These are phyloP conservation scores for Rhinatrema bivittatum DNA, from an alignment of 2,797 vertebrate species.

Conservation along the genomic window DNA sequence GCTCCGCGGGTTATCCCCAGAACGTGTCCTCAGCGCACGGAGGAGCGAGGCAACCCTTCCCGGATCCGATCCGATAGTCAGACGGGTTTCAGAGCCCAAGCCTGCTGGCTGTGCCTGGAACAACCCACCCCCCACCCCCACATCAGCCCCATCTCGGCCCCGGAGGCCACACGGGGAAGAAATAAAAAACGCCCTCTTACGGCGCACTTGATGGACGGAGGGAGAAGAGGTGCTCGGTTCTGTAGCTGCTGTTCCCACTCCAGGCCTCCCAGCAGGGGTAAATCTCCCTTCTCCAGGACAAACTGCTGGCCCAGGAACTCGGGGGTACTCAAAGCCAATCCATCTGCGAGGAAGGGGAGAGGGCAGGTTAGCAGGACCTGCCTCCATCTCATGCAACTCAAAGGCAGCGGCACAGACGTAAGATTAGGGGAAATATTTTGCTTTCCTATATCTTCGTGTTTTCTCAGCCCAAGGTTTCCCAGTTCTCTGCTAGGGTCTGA, in stretches of 20 bases:
- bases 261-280: conserved; percentile 86
- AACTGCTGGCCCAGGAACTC: conserved; percentile 97
- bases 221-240: conserved; percentile 88
- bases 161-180: background rate
- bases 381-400: too few species aligned
- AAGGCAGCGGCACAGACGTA: too few species aligned
- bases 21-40: too few species aligned
- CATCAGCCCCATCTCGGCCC: accelerated
- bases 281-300: conserved; percentile 94
- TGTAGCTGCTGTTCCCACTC: conserved; percentile 88
- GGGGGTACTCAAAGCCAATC: conserved; percentile 88
- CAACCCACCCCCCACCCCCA: background rate
- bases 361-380: background rate
- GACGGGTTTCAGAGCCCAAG: too few species aligned
- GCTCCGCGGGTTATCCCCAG: too few species aligned
- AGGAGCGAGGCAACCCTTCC: too few species aligned
- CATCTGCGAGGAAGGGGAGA: conserved; percentile 55
- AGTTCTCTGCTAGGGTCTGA: too few species aligned
- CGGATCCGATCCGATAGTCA: too few species aligned
- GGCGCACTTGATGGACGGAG: conserved; percentile 87
- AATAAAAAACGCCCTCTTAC: conserved; percentile 51
- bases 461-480: too few species aligned
- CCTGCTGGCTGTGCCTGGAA: accelerated
- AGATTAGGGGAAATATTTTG: too few species aligned
- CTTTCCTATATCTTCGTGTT: too few species aligned